Evolutionary conservation across 2,113 vertebrate species (phyloP).

Genomic region (Formicarius rufipectus): DNA sequence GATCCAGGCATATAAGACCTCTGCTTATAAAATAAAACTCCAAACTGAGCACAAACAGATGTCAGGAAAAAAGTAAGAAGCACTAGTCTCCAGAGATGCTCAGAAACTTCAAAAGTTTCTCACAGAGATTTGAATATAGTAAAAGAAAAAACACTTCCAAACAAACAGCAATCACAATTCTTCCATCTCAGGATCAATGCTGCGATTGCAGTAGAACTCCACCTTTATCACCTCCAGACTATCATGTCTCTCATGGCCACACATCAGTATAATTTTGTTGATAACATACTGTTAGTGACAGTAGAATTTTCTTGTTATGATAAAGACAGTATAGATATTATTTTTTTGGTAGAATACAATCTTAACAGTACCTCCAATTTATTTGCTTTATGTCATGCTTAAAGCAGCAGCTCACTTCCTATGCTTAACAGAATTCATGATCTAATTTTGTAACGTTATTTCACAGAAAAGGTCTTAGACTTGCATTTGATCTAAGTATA

Average conservation of each 20-base stretch:
- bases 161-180: neutral
- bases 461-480: conserved; percentile 42
- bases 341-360: conserved; percentile 12
- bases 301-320: neutral
- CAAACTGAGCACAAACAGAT: neutral
- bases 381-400: conserved; percentile 25
- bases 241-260: neutral
- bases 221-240: neutral
- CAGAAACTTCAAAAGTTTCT: neutral
- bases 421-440: conserved; percentile 56
- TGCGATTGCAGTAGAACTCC: neutral
- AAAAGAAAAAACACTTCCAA: neutral
- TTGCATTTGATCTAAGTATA: neutral
- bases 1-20: neutral
- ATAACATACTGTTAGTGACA: neutral
- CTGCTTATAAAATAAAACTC: neutral
- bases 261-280: neutral
- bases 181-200: neutral
- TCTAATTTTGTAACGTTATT: conserved; percentile 48
- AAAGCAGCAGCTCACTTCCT: conserved; percentile 40
- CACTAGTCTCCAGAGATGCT: neutral
- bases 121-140: neutral
- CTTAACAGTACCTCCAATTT: conserved; percentile 17
- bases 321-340: conserved; percentile 17
- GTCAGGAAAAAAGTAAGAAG: neutral